Conservation (phyloP, 2,113 vertebrate species). For the Caretta caretta region DNA sequence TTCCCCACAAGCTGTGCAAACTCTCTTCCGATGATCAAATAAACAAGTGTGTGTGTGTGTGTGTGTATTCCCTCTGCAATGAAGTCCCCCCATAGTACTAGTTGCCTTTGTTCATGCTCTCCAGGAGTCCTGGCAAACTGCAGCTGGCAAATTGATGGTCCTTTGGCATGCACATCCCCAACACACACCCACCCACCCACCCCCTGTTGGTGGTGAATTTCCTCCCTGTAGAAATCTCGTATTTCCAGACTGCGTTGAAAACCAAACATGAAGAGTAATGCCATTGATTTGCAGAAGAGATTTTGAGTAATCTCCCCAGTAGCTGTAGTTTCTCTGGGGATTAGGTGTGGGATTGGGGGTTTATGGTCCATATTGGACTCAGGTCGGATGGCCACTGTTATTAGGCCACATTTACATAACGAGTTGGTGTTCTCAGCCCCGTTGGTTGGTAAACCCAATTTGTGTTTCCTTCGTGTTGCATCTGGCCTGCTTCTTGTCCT, state of each 20-base stretch:
- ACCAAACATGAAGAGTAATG: neutral
- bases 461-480: neutral
- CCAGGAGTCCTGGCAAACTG: neutral
- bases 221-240: neutral
- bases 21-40: neutral
- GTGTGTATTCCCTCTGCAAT: neutral
- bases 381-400: neutral
- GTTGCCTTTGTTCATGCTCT: neutral
- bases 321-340: neutral
- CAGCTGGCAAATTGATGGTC: neutral
- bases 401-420: neutral
- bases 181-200: neutral
- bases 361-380: neutral
- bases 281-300: neutral
- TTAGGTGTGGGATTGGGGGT: neutral
- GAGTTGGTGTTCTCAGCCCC: neutral
- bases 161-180: fast-evolving
- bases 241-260: neutral
- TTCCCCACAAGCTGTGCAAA: slow-evolving; percentile 65
- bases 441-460: neutral
- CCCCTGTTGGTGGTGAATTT: neutral
- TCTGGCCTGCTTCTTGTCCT: neutral
- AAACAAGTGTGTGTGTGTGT: no score
- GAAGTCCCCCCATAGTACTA: fast-evolving
- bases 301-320: neutral